Base-by-base conservation (phyloP, 2,888 invertebrate species). In the Busseola fusca region DNA sequence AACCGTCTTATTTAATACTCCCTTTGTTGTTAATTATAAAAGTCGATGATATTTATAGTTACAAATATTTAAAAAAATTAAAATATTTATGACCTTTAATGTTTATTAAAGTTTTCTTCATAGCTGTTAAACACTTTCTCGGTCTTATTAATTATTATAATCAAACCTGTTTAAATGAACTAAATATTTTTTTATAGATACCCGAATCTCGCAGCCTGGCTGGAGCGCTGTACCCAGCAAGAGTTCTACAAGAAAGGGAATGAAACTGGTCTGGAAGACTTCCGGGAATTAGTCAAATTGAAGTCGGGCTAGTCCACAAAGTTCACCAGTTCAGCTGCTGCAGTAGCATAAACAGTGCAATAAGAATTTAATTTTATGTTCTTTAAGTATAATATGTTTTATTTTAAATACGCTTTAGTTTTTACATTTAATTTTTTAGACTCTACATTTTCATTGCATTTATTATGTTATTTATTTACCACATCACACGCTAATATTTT, bases 231-330 rank as follows among this genome's bases (percentile, higher is more conserved):
- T 67, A 85, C 91, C 0, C 78, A 91, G 30, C 85, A 89, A 78
- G 89, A 92, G 0, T 91, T 92, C 72, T 93, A 87, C 72, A 90
- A 89, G 60, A 89, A 89, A 66, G 87, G 80, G 6, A 93, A 93
- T 54, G 86, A 78, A 27, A 45, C 83, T 16, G 87, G 86, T 3
- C 12, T 89, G 45, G 59, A 67, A 21, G 62, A 73, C 48, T 83
- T 86, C 37, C 52, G 74, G 0, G 83, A 60, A 30, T 50, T 87
- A 0, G 0, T 85, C 10, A 84, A 85, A 62, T 40, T 69, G 1
- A 89, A 87, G 59, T 65, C 89, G 50, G 83, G 68, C 45, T 87
- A 83, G 12, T 57, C n/a, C 18, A 30, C 42, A 64, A 27, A n/a
- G 52, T 0, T 48, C 48, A n/a, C 14, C n/a, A 16, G 9, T 30